Evolutionary conservation across 2,888 invertebrate species (phyloP).

Genomic region (Pseudococcus viburni): DNA sequence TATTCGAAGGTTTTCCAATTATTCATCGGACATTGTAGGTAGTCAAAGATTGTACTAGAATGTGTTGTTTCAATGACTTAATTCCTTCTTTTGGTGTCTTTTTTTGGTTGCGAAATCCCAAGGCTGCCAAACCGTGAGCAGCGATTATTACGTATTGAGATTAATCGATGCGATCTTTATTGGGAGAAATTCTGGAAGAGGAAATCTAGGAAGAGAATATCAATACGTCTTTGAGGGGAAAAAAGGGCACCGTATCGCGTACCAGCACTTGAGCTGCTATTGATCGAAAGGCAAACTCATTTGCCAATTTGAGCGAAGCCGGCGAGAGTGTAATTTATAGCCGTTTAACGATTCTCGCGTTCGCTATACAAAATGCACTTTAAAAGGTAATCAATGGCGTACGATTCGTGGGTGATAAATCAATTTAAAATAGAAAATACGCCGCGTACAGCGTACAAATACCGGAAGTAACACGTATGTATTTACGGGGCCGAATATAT

Average conservation of each 20-base stretch:
- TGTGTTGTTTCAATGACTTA: neutral
- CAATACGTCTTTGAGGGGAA: neutral
- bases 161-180: neutral
- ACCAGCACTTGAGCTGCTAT: neutral
- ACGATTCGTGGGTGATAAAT: conserved; percentile 52
- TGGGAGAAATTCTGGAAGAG: neutral
- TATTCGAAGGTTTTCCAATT: conserved; percentile 20
- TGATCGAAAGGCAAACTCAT: conserved; percentile 31
- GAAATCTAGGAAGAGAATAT: neutral
- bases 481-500: conserved; percentile 13
- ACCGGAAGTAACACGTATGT: conserved; percentile 55
- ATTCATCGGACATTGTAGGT: neutral
- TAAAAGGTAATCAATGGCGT: conserved; percentile 46
- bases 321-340: conserved; percentile 17
- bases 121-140: neutral
- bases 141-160: neutral
- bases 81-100: neutral
- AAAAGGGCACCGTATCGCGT: neutral
- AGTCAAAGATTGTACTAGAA: neutral
- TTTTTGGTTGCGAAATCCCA: neutral
- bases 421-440: conserved; percentile 36
- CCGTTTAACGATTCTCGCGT: conserved; percentile 23
- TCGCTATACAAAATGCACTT: conserved; percentile 19
- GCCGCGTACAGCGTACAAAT: conserved; percentile 3
- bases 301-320: neutral